A percentile compares a stretch with the other conserved stretches of the same genome.
Evolutionary conservation across 2,113 vertebrate species (phyloP).

Genomic region (Mugil cephalus): DNA sequence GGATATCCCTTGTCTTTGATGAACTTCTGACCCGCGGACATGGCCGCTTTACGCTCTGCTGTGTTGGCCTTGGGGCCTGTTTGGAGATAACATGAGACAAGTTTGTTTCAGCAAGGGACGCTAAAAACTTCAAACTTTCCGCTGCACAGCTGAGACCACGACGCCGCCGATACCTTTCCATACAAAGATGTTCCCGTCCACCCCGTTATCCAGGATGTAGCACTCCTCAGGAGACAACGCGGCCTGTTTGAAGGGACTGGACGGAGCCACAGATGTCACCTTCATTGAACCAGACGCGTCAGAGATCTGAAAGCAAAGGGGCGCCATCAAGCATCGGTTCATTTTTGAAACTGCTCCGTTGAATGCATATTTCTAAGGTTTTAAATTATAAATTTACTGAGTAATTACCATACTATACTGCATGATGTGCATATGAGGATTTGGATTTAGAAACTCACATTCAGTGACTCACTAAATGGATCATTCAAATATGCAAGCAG

Average conservation of each 20-base stretch:
- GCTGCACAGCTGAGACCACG: neutral
- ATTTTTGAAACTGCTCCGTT: neutral
- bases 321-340: neutral
- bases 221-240: conserved; percentile 82
- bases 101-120: neutral
- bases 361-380: too few species aligned
- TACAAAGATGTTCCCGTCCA: conserved; percentile 82
- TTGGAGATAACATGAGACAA: conserved; percentile 3
- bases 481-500: too few species aligned
- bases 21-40: conserved; percentile 82
- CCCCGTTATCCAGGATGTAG: conserved; percentile 86
- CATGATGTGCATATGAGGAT: too few species aligned
- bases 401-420: too few species aligned
- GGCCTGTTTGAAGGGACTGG: conserved; percentile 85
- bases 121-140: conserved; percentile 1
- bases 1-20: conserved; percentile 83
- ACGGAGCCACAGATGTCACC: conserved; percentile 67
- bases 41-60: conserved; percentile 81
- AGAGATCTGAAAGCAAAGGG: conserved; percentile 77
- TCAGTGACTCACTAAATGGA: too few species aligned
- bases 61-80: conserved; percentile 80
- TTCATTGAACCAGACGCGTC: conserved; percentile 83
- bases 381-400: too few species aligned
- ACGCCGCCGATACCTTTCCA: conserved; percentile 83
- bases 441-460: too few species aligned